A percentile compares a stretch with the other conserved stretches of the same genome.
Conservation (phyloP, 1,140 invertebrate genomes). For the Trichonephila clavata region DNA sequence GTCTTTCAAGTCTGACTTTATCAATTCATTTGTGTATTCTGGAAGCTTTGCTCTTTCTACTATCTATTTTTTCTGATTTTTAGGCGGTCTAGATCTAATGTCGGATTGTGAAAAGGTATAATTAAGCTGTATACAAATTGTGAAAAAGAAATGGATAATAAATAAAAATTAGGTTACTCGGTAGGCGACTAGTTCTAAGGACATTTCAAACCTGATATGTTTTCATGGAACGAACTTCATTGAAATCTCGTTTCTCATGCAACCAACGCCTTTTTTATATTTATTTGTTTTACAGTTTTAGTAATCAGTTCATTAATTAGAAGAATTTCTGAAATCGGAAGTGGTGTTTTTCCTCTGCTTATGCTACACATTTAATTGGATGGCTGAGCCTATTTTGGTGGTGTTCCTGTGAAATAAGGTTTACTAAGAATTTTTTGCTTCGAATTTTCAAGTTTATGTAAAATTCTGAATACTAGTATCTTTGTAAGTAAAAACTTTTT, state of each 20-base stretch:
- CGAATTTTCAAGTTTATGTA: too few relatives aligned
- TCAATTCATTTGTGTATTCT: too few relatives aligned
- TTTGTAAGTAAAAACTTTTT: too few relatives aligned
- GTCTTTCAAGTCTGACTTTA: too few relatives aligned
- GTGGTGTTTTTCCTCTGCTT: too few relatives aligned
- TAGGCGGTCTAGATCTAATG: neutral
- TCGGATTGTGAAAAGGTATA: neutral
- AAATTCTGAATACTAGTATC: too few relatives aligned
- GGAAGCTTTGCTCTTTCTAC: neutral
- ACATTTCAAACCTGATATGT: slow-evolving; percentile 31
- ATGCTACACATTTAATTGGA: too few relatives aligned
- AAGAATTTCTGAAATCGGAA: neutral
- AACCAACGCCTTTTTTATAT: neutral
- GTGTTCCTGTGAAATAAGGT: too few relatives aligned
- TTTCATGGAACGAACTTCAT: neutral
- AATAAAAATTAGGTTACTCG: slow-evolving; percentile 17
- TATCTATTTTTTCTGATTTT: neutral
- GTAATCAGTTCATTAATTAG: neutral
- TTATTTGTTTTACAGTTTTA: neutral
- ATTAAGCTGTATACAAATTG: neutral
- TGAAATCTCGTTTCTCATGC: slow-evolving; percentile 5
- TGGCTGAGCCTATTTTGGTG: too few relatives aligned
- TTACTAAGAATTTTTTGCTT: too few relatives aligned
- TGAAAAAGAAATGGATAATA: neutral
- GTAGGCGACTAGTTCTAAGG: slow-evolving; percentile 14